These are phyloP conservation scores for Characodon lateralis DNA, from an alignment of 2,797 vertebrate species.

Conservation along the genomic window DNA sequence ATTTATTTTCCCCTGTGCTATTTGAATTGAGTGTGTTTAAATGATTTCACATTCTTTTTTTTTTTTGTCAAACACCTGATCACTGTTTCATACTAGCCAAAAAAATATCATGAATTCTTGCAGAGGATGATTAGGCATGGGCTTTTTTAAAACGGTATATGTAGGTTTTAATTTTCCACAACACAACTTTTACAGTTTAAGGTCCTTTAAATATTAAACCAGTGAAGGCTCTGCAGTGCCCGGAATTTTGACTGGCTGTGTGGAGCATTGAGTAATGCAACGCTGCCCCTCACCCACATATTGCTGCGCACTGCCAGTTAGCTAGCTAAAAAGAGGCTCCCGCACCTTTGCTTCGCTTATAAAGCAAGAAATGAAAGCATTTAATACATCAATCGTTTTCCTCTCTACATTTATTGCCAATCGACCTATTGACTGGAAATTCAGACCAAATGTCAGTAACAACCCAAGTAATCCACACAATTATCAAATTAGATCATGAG, in stretches of 20 bases:
- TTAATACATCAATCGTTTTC: background rate
- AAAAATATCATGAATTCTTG: conserved; percentile 55
- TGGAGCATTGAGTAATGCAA: background rate
- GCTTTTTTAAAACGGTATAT: background rate
- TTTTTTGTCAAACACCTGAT: conserved; percentile 46
- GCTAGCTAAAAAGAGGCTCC: background rate
- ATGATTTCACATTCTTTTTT: conserved; percentile 72
- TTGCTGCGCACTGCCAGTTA: background rate
- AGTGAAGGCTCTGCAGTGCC: background rate
- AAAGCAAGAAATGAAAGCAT: background rate
- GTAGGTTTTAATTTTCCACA: background rate
- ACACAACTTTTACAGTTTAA: background rate
- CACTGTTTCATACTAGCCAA: conserved; percentile 65
- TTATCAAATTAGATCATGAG: background rate
- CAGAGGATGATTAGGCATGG: conserved; percentile 45
- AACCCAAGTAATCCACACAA: background rate
- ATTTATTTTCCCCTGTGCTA: conserved; percentile 71
- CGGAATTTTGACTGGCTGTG: background rate
- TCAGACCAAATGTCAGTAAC: background rate
- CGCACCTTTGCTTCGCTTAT: background rate
- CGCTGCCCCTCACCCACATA: background rate
- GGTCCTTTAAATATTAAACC: background rate
- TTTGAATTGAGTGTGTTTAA: conserved; percentile 76
- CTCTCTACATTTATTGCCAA: background rate
- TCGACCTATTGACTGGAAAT: background rate